Percentiles rank a stretch among this genome's conserved stretches.
Conservation (phyloP, 2,113 vertebrate genomes). For the Nyctereutes procyonoides region DNA sequence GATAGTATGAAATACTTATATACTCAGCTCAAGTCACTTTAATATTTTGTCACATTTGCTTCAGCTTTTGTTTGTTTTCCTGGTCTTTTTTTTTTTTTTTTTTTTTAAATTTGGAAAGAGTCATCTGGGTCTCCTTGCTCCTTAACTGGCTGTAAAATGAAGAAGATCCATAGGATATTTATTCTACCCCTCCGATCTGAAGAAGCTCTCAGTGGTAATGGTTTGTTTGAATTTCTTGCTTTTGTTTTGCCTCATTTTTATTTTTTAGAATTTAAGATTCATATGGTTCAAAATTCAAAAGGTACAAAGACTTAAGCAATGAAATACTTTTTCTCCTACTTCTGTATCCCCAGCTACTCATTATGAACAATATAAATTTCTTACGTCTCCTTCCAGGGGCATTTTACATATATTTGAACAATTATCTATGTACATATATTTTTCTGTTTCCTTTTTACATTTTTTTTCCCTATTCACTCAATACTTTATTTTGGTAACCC, state of each 20-base stretch:
- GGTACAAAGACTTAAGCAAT: background rate
- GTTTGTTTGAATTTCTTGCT: constrained; percentile 24
- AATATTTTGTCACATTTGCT: background rate
- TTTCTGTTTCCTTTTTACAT: background rate
- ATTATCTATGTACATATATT: background rate
- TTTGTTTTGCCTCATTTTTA: constrained; percentile 12
- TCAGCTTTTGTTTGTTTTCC: constrained; percentile 1
- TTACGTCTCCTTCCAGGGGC: background rate
- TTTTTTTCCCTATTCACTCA: background rate
- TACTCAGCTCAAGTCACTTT: background rate
- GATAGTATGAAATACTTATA: background rate
- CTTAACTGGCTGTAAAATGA: background rate
- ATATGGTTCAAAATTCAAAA: constrained; percentile 34
- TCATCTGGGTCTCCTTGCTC: background rate
- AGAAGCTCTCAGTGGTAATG: background rate
- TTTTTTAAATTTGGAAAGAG: background rate
- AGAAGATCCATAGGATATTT: background rate
- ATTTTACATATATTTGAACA: background rate
- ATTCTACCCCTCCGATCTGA: background rate
- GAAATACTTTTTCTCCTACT: background rate
- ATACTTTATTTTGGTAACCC: background rate
- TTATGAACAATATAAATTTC: background rate
- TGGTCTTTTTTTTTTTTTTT: background rate
- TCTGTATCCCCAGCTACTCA: background rate
- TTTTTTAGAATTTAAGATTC: background rate